Evolutionary conservation across 2,888 invertebrate species (phyloP), one percentile per base, ranked within the genome.

Genomic region (Himalopsyche tibetana): DNA sequence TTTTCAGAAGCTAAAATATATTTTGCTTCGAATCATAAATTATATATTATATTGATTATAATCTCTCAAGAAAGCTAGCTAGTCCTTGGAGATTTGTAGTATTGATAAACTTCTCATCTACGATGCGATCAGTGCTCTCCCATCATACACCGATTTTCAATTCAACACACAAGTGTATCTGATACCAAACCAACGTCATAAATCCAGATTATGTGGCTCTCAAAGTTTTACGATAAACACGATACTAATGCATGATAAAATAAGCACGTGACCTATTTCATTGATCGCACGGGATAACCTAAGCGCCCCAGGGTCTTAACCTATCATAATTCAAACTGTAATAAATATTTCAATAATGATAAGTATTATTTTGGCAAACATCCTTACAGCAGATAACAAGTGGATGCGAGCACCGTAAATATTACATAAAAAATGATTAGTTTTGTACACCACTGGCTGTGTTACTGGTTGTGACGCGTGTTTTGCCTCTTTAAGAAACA

Each of bases 331-430:
- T 74, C 74, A 74, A 36, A 36, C 36, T 12, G 74, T 74, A 38
- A 28, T 74, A 74, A 74, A 74, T 38, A 74, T 74, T 36, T 36
- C 36, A 74, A 74, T 36, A 19, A 55, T 82, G 42, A 36, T 69
- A 69, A 82, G 79, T 85, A 40, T 36, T 81, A 84, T 40, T 74
- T 82, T n/a, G 55, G 17, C n/a, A 56, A 56, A n/a, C n/a, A 56
- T 56, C 56, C n/a, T 56, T 56, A 17, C 1, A n/a, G 45, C 11
- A 9, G 55, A 55, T 55, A 40, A 40, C 5, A 6, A 40, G 9
- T 9, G 6, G 9, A 8, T 2, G 45, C 9, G 2, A 8, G 9
- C 45, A 45, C 6, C 45, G 9, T 28, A 28, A 28, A 28, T 28
- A 28, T 28, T 28, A 28, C 28, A 28, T 28, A 28, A 0, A 28